Percentiles rank a stretch among this genome's conserved stretches.
Conservation (phyloP, 2,888 invertebrate genomes). For the Anaspis maculata region DNA sequence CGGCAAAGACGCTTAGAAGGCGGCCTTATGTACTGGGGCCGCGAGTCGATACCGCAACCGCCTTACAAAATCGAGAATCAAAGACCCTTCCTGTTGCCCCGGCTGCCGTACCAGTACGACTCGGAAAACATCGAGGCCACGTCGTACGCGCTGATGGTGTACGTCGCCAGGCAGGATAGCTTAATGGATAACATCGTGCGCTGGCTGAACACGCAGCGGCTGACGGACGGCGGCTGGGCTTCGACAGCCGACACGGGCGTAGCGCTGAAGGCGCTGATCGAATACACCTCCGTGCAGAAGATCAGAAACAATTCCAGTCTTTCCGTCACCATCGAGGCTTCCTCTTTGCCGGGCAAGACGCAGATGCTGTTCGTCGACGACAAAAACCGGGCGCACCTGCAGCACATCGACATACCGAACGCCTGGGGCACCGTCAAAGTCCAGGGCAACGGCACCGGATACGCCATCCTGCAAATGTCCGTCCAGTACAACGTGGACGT, state of each 20-base stretch:
- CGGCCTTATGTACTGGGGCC: constrained; percentile 80
- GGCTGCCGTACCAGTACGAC: constrained; percentile 82
- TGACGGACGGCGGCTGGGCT: constrained; percentile 67
- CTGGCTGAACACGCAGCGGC: constrained; percentile 82
- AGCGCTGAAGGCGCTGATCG: constrained; percentile 81
- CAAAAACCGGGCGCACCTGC: constrained; percentile 69
- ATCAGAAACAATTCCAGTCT: constrained; percentile 74
- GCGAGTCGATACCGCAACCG: constrained; percentile 67
- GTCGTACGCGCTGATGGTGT: constrained; percentile 82
- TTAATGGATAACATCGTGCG: constrained; percentile 79
- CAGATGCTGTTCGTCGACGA: constrained; percentile 59
- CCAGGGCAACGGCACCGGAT: constrained; percentile 87
- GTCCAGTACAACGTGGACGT: constrained; percentile 88
- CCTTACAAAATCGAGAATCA: constrained; percentile 85
- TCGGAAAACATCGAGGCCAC: constrained; percentile 89
- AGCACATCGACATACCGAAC: constrained; percentile 75
- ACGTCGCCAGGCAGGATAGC: constrained; percentile 76
- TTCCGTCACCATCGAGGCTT: constrained; percentile 74
- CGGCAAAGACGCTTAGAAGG: constrained; percentile 61
- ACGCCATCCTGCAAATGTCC: constrained; percentile 87
- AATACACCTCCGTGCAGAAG: constrained; percentile 78
- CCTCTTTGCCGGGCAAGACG: constrained; percentile 63
- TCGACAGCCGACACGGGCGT: constrained; percentile 69
- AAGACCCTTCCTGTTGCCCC: constrained; percentile 80
- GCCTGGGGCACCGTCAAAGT: constrained; percentile 94